phyloP scores from a whole-genome alignment of 1,140 invertebrate genomes.

The Hyles vespertilio region DNA sequence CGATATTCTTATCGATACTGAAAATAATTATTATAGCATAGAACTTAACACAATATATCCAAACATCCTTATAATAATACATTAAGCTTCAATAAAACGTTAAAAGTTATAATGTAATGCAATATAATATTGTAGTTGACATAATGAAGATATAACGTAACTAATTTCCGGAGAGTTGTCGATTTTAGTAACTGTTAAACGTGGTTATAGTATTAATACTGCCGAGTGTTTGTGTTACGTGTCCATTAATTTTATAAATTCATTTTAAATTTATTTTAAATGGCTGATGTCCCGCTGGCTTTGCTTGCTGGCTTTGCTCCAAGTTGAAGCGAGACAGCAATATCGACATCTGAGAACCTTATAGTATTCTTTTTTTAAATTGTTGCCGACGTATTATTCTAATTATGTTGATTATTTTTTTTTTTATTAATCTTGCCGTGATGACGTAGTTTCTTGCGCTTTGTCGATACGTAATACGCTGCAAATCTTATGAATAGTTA shows the following conservation, averaged over 20 bases:
- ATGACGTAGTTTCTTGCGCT: conserved; percentile 12
- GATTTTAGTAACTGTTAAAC: conserved; percentile 12
- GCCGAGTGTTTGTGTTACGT: conserved; percentile 21
- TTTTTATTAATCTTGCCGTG: conserved; percentile 25
- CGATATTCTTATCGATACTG: too few species aligned
- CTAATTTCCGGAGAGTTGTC: conserved; percentile 8
- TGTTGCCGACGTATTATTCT: conserved; percentile 42
- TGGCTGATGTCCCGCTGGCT: too few species aligned
- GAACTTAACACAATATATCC: too few species aligned
- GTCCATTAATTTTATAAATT: conserved; percentile 1
- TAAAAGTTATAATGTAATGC: too few species aligned
- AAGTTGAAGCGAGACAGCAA: conserved; percentile 1
- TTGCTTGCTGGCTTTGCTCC: too few species aligned
- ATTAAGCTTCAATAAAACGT: too few species aligned
- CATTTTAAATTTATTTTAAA: neutral
- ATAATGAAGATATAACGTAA: too few species aligned
- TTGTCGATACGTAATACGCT: conserved; percentile 24
- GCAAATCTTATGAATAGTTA: conserved; percentile 50
- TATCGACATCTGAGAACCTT: neutral
- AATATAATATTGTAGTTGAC: too few species aligned
- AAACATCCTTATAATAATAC: too few species aligned
- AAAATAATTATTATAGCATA: too few species aligned
- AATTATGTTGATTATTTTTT: conserved; percentile 44
- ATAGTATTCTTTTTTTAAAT: conserved; percentile 28
- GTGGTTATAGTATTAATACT: conserved; percentile 20